Evolutionary conservation across 1,140 invertebrate genomes (phyloP).

Genomic region (Cyphomyrmex costatus): DNA sequence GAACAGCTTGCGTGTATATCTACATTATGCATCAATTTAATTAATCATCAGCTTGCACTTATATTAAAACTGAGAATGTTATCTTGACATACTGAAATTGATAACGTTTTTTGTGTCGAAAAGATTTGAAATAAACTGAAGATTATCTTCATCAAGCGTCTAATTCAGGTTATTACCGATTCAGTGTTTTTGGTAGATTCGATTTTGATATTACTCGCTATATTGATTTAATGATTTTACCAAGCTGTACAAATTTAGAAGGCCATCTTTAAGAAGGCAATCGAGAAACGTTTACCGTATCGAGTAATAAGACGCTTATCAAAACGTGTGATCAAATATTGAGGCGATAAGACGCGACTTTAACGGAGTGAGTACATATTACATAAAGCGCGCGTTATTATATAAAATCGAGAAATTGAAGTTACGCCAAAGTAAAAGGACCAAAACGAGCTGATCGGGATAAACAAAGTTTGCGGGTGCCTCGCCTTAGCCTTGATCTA

Average conservation of each 20-base stretch:
- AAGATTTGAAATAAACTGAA: background rate
- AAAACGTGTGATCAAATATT: background rate
- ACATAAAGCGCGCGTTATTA: conserved; percentile 51
- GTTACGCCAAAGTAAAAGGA: conserved; percentile 37
- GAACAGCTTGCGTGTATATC: conserved; percentile 12
- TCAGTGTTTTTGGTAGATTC: background rate
- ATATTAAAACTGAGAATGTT: background rate
- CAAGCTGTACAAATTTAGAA: background rate
- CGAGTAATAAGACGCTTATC: conserved; percentile 10
- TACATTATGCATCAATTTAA: conserved; percentile 9
- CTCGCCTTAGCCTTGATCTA: conserved; percentile 81
- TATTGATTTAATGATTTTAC: background rate
- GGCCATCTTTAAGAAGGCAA: background rate
- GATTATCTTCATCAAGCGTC: background rate
- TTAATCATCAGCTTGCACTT: background rate
- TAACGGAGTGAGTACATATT: conserved; percentile 7
- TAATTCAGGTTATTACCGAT: background rate
- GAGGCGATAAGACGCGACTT: background rate
- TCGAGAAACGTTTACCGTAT: background rate
- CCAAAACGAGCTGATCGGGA: conserved; percentile 27
- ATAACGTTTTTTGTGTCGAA: background rate
- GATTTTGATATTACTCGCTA: background rate
- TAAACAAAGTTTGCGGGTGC: conserved; percentile 56
- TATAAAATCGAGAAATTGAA: conserved; percentile 54
- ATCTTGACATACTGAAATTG: background rate